These are phyloP conservation scores for Mesorhabditis sp. DNA, from an alignment of 2,888 invertebrate genomes.

Conservation along the genomic window DNA sequence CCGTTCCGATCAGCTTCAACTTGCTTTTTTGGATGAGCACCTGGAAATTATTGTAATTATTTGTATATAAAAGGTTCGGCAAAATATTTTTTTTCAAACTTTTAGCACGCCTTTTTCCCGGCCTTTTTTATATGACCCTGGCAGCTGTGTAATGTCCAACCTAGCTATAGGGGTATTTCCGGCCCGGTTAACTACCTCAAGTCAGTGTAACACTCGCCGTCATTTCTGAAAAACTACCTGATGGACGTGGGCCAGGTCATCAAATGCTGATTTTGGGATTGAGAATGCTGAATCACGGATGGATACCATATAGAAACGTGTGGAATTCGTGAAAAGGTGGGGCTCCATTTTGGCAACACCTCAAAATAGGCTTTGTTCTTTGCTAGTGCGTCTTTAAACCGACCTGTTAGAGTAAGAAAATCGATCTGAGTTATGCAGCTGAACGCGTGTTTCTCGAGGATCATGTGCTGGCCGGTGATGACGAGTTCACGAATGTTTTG, in stretches of 20 bases:
- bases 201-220: too few relatives aligned
- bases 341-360: slow-evolving; percentile 32
- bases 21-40: slow-evolving; percentile 31
- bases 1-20: slow-evolving; percentile 27
- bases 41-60: slow-evolving; percentile 18
- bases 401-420: slow-evolving; percentile 6
- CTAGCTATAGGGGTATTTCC: too few relatives aligned
- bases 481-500: slow-evolving; percentile 30
- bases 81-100: neutral
- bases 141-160: too few relatives aligned
- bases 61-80: neutral
- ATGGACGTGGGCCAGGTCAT: slow-evolving; percentile 17
- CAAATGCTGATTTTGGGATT: slow-evolving; percentile 27
- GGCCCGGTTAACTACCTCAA: too few relatives aligned
- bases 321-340: slow-evolving; percentile 34
- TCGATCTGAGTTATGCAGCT: slow-evolving; percentile 24
- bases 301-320: slow-evolving; percentile 30
- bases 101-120: neutral
- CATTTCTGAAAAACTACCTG: neutral
- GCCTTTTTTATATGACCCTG: too few relatives aligned
- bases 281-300: slow-evolving; percentile 30
- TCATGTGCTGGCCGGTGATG: slow-evolving; percentile 31
- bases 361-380: slow-evolving; percentile 10
- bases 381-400: neutral
- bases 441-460: slow-evolving; percentile 26